These are phyloP conservation scores for Saturnia pavonia DNA, from an alignment of 2,888 invertebrate genomes.

Conservation along the genomic window DNA sequence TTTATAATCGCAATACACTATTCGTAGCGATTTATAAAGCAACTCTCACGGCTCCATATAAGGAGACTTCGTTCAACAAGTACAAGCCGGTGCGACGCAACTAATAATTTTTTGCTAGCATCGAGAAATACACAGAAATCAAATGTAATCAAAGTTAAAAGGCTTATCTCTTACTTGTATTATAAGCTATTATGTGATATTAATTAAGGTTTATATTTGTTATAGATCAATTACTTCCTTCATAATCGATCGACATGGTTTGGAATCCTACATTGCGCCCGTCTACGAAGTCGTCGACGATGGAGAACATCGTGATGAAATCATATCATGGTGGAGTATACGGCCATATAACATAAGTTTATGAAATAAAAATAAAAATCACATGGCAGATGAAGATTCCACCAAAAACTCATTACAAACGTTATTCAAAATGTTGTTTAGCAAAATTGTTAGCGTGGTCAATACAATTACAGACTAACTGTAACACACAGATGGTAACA, in stretches of 20 bases:
- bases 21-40: constrained; percentile 30
- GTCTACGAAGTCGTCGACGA: too few species aligned
- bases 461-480: background rate
- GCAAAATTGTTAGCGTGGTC: constrained; percentile 3
- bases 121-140: constrained; percentile 4
- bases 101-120: background rate
- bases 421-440: background rate
- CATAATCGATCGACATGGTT: too few species aligned
- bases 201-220: too few species aligned
- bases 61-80: constrained; percentile 28
- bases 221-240: too few species aligned
- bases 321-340: too few species aligned
- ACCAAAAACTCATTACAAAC: background rate
- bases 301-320: too few species aligned
- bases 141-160: background rate
- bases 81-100: background rate
- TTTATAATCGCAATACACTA: constrained; percentile 29
- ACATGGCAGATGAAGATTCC: too few species aligned
- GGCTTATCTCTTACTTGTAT: constrained; percentile 3
- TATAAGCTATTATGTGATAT: background rate
- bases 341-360: too few species aligned
- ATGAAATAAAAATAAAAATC: too few species aligned
- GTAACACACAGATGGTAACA: constrained; percentile 1
- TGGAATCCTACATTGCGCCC: too few species aligned
- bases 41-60: constrained; percentile 40